These are phyloP conservation scores for Holacanthella duospinosa DNA, from an alignment of 2,888 invertebrate species.

Conservation along the genomic window DNA sequence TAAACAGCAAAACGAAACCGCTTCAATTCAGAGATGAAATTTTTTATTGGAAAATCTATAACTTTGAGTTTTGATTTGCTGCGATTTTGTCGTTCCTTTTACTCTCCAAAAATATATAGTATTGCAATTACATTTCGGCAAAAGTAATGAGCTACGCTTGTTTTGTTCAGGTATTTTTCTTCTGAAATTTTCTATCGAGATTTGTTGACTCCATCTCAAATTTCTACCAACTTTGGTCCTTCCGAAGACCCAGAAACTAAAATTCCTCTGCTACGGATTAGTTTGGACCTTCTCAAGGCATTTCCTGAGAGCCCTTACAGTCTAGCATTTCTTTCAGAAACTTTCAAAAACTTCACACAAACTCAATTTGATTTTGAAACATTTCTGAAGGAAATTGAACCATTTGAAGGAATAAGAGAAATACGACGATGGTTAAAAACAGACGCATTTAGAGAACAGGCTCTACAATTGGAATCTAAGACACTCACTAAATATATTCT, in stretches of 20 bases:
- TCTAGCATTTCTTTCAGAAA: slow-evolving; percentile 18
- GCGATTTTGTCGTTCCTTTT: no score
- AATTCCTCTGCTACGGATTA: slow-evolving; percentile 12
- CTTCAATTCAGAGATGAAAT: no score
- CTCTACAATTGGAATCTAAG: not conserved
- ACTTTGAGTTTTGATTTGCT: no score
- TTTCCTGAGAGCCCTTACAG: slow-evolving; percentile 18
- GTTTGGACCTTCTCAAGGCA: slow-evolving; percentile 21
- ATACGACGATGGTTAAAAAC: slow-evolving; percentile 24
- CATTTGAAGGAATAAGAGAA: slow-evolving; percentile 9
- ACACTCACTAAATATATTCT: slow-evolving; percentile 12
- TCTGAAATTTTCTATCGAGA: no score
- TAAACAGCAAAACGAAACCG: no score
- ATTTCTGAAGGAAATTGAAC: slow-evolving; percentile 17
- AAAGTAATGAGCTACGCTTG: no score
- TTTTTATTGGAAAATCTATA: no score
- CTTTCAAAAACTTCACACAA: slow-evolving; percentile 20
- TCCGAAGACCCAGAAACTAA: slow-evolving; percentile 8
- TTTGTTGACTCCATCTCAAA: not conserved
- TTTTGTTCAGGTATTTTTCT: no score
- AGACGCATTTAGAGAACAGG: slow-evolving; percentile 16
- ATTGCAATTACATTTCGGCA: no score
- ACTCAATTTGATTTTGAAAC: slow-evolving; percentile 12
- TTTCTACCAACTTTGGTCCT: not conserved
- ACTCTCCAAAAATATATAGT: no score